Base-by-base conservation (phyloP, 2,797 vertebrate species). In the Astyanax mexicanus region DNA sequence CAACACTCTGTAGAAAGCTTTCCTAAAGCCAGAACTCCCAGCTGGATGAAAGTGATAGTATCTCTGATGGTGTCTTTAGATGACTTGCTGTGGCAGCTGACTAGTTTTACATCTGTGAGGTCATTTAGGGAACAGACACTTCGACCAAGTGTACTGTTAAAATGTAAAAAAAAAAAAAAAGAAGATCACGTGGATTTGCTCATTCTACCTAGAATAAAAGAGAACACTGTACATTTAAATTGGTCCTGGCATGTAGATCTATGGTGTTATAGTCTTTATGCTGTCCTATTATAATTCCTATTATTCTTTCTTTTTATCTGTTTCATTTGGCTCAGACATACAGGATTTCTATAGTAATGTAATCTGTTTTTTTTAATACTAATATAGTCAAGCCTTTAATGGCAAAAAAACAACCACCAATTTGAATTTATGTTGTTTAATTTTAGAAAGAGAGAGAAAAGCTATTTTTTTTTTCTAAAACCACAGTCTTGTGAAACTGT, bases 401-500 rank as follows among this genome's bases (percentile, higher is more conserved):
- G n/a, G n/a, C n/a, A n/a, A 81, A 85, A 69, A 84, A 84, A 88
- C 84, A 73, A 72, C 32, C 69, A 85, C 89, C 84, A 89, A 85
- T 84, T 80, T 66, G 62, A 58, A 79, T 69, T 61, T 76, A 77
- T 7, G 2, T 77, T 52, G 67, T 66, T 61, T 88, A 88, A 88
- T 88, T 90, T 86, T 75, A 88, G 79, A 79, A 64, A 74, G 44
- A 73, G 58, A 74, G 78, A 83, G 83, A 84, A 45, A 45, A 7
- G 40, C 65, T 72, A 81, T 65, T 86, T 87, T 84, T 85, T 86
- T 88, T 85, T 85, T 81, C 47, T 60, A 44, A 65, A 84, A 89
- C 85, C 86, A 88, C 86, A 81, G 80, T 86, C 78, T 84, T 85
- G 85, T 86, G 85, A 80, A 65, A 73, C 79, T 87, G 78, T 89